Base-by-base conservation (phyloP, 1,140 invertebrate genomes). In the Meteorus sp. region DNA sequence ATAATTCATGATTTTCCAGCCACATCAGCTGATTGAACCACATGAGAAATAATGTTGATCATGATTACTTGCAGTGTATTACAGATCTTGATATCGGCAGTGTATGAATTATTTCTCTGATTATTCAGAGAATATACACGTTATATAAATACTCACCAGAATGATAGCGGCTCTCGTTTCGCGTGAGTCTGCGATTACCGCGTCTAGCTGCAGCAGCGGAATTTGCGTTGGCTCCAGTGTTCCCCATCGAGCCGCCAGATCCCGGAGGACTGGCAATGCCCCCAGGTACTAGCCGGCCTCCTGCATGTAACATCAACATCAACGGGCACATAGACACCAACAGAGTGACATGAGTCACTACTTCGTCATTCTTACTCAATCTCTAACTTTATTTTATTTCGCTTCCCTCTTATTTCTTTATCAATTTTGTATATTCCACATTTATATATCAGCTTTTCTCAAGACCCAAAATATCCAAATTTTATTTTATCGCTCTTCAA, bases 141-240 rank as follows among this genome's bases (percentile, higher is more conserved):
- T n/a, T n/a, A n/a, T n/a, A n/a, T n/a, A 48, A 29, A 61, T 76
- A 82, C 82, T 89, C 86, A 96, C 94, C 94, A 79, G 94, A 97
- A 81, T 97, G 95, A 80, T 97, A 98, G 68, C 95, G 85, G 80
- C 91, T 95, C 82, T 97, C 95, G 82, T 96, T 94, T 71, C 94
- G 84, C 62, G 94, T 97, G 54, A 96, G 86, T 69, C 93, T 83
- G 60, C 94, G 84, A 79, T 95, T 93, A 71, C 90, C 91, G 72
- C 91, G 85, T 70, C 91, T 85, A 69, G 88, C 56, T 51, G 56
- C 84, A 59, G 81, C 81, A 63, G 79, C 80, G 65, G 74, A 75
- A 65, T 78, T 80, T 29, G 75, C 66, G 55, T 70, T 77, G 52
- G 82, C 84, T 71, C 82, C 85, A 72, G 82, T 82, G 63, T 80